Evolutionary conservation across 2,113 vertebrate genomes (phyloP).

Genomic region (Tragelaphus scriptus): DNA sequence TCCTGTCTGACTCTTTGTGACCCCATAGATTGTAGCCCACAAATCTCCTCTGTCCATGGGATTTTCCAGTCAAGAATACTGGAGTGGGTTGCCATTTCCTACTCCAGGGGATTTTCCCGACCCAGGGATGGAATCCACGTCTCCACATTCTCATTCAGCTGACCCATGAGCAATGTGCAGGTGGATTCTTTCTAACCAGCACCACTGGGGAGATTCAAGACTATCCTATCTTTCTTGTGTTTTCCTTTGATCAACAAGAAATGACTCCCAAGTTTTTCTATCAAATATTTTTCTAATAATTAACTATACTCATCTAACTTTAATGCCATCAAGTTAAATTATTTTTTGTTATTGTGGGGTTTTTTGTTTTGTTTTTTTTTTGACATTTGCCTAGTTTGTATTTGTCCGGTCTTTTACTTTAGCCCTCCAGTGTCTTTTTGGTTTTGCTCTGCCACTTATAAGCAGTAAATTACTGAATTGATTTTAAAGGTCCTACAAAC

Average conservation of each 20-base stretch:
- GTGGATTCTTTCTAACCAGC: not conserved
- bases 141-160: not conserved
- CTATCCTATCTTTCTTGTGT: not conserved
- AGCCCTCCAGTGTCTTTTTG: not conserved
- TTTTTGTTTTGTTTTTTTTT: not conserved
- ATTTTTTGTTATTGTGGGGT: not conserved
- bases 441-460: not conserved
- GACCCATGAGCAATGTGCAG: not conserved
- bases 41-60: not conserved
- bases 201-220: not conserved
- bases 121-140: not conserved
- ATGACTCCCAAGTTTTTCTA: not conserved
- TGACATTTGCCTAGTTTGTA: not conserved
- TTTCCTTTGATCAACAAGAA: not conserved
- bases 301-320: not conserved
- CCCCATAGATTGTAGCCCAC: not conserved
- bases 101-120: not conserved
- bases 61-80: not conserved
- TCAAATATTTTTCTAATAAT: not conserved
- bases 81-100: not conserved
- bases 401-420: not conserved
- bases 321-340: not conserved
- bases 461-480: not conserved
- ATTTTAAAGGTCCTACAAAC: not conserved
- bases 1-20: not conserved